Evolutionary conservation across 2,113 vertebrate genomes (phyloP), one percentile per base, ranked within the genome.

Genomic region (Tringa solitaria): DNA sequence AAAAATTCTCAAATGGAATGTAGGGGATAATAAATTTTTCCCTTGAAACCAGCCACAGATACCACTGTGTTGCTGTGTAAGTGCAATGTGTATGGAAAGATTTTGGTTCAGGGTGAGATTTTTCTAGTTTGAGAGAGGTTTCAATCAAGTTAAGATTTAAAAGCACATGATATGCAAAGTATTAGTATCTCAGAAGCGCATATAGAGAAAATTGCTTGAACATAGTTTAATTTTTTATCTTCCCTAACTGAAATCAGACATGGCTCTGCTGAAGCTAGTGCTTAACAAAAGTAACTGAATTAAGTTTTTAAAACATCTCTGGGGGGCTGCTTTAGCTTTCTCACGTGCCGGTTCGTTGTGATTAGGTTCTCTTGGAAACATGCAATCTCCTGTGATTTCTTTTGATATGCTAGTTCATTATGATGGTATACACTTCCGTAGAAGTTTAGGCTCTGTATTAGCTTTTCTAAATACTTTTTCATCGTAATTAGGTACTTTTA

Each of bases 171-270:
- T 54, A 23, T 12, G 12, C 67, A 23, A 76, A 54, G 51, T 76
- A 43, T 19, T 50, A 67, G 14, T 54, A 10, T 64, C 61, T 91
- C n/a, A 22, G 6, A 93, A 68, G 37, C 1, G 1, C 17, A 7
- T 35, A 3, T 2, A 48, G n/a, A 53, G 30, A 50, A 82, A 57
- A 57, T 51, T 32, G 19, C 23, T 53, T 45, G 57, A 89, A 39
- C 16, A 1, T 68, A 45, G 43, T 86, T 92, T 63, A 30, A 72
- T 57, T 79, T 84, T 84, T 82, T 79, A 26, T 28, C 24, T 89
- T 76, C 50, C 8, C 4, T 75, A 13, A 15, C 1, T 39, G 32
- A 61, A 75, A 53, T 24, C 0, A 0, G 27, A 16, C n/a, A 9
- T 67, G 23, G 28, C 17, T 85, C 24, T 90, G 23, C 61, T 82